Conservation (phyloP, 2,888 invertebrate species). For the Pachydiplax longipennis region DNA sequence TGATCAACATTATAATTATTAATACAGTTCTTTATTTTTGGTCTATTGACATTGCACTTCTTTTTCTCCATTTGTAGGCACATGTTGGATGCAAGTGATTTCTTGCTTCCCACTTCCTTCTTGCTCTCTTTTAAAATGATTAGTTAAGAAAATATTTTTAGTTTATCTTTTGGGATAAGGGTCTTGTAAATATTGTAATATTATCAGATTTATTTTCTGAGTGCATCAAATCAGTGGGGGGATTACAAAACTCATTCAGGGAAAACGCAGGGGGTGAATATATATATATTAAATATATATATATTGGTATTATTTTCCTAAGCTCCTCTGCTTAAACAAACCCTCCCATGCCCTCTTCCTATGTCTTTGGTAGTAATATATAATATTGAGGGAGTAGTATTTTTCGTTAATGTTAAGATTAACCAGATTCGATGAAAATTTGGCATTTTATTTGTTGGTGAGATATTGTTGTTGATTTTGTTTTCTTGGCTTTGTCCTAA, state of each 20-base stretch:
- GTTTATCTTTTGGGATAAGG: constrained; percentile 39
- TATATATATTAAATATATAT: constrained; percentile 35
- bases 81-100: constrained; percentile 5
- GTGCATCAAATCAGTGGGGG: constrained; percentile 28
- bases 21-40: constrained; percentile 33
- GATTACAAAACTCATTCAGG: constrained; percentile 34
- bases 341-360: constrained; percentile 32
- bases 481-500: constrained; percentile 13
- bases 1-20: constrained; percentile 40
- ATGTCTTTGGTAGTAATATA: constrained; percentile 15
- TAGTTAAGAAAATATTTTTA: constrained; percentile 44
- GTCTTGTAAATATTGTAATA: constrained; percentile 43
- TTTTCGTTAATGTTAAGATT: constrained; percentile 27
- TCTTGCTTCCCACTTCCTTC: constrained; percentile 21
- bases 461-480: constrained; percentile 9
- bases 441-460: background rate
- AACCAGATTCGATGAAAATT: background rate
- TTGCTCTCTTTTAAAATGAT: constrained; percentile 42
- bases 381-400: constrained; percentile 14
- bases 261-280: constrained; percentile 18
- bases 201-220: constrained; percentile 37
- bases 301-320: constrained; percentile 42
- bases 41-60: constrained; percentile 26
- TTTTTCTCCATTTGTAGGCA: constrained; percentile 40
- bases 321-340: constrained; percentile 34